phyloP scores from a whole-genome alignment of 2,888 invertebrate genomes.

The Diarsia brunnea region DNA sequence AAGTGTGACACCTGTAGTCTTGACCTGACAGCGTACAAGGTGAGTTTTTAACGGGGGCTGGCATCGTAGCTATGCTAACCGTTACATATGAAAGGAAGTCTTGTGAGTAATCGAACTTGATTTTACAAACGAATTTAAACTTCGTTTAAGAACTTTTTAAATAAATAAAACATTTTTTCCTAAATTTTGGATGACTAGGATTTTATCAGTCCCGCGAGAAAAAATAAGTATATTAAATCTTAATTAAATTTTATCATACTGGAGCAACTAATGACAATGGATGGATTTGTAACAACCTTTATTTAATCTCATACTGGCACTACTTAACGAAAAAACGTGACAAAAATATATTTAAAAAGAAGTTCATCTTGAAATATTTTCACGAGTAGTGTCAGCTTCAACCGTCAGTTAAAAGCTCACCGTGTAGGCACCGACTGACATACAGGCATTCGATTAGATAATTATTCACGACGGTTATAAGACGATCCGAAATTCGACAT shows the following conservation, averaged over 20 bases:
- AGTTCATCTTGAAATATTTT: neutral
- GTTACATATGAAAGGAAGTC: neutral
- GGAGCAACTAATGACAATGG: neutral
- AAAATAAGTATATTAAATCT: neutral
- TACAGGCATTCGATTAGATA: neutral
- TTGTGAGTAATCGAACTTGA: neutral
- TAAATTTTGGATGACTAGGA: neutral
- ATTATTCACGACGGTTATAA: neutral
- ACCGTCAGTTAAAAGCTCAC: conserved; percentile 17
- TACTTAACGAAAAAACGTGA: neutral
- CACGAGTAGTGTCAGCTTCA: neutral
- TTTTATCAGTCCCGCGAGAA: neutral
- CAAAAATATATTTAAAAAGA: neutral
- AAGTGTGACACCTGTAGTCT: neutral
- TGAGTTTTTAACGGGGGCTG: conserved; percentile 13
- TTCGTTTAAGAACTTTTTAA: neutral
- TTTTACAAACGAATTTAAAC: conserved; percentile 23
- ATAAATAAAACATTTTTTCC: neutral
- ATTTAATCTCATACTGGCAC: neutral
- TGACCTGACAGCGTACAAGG: neutral
- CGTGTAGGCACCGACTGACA: neutral
- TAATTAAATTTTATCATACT: neutral
- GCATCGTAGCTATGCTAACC: neutral
- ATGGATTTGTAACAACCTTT: neutral
- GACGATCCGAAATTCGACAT: neutral